Evolutionary conservation across 1,140 invertebrate genomes (phyloP), one percentile per base, ranked within the genome.

Genomic region (Leptopilina boulardi): DNA sequence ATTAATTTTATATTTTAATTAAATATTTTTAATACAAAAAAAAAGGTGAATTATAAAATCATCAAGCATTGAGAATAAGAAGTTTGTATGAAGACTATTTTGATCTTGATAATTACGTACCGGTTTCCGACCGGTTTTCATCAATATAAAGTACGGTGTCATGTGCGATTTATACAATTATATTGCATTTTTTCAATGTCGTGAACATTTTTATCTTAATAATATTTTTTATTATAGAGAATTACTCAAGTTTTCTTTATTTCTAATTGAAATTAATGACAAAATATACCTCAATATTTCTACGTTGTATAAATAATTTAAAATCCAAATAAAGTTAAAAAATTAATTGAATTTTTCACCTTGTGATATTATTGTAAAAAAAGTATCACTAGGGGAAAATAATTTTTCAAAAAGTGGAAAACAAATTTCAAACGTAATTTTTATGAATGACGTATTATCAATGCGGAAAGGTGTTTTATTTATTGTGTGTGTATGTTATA

Each of bases 21-120:
- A 4, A 47, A 47, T 51, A 5, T n/a, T n/a, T 51, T 51, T 51
- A 0, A 51, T 51, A 18, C n/a, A 8, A 18, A 51, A 51, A 42
- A 11, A 0, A n/a, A 34, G 8, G 34, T 38, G 9, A 51, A 51
- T n/a, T 51, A 13, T 15, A 47, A 15, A 47, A 47, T 11, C 44
- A 42, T 42, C 13, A 51, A 51, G 0, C n/a, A 51, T 18, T n/a
- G 15, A 51, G 15, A 66, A 15, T 23, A 66, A n/a, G 23, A n/a
- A 66, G 23, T 30, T 15, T 30, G 26, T 66, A 66, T 6, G 15
- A 66, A 30, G 26, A 66, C 10, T 66, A 66, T 23, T 38, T 66
- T 30, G 23, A 66, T 66, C 59, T 66, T 66, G 59, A 66, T 66
- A 66, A 66, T 66, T 30, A 66, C 26, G 59, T 66, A 66, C 59